Evolutionary conservation across 2,888 invertebrate species (phyloP).

Genomic region (Ormia ochracea): DNA sequence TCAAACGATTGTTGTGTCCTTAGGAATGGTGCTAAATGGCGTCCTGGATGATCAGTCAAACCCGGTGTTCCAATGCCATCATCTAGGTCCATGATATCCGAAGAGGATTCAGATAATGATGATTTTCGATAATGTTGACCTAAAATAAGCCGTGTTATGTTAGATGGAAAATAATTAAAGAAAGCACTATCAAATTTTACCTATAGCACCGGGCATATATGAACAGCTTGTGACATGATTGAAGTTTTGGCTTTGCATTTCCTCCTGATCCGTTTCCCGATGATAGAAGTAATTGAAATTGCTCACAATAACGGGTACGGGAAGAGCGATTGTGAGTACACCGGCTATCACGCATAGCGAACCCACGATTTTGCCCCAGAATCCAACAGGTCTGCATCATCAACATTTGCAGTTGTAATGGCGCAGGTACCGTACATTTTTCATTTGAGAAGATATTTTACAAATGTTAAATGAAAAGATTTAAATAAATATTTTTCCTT

Average conservation of each 20-base stretch:
- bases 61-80: conserved; percentile 83
- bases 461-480: conserved; percentile 48
- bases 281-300: conserved; percentile 99
- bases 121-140: conserved; percentile 93
- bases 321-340: conserved; percentile 98
- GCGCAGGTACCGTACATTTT: conserved; percentile 15
- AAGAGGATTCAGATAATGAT: conserved; percentile 91
- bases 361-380: conserved; percentile 99
- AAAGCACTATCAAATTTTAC: no score
- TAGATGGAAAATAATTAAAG: no score
- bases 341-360: conserved; percentile 99
- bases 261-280: conserved; percentile 99
- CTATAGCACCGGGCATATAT: conserved; percentile 95
- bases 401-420: conserved; percentile 4
- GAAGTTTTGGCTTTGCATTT: conserved; percentile 99
- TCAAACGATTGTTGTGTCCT: conserved; percentile 76
- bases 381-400: conserved; percentile 91
- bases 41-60: conserved; percentile 77
- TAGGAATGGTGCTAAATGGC: conserved; percentile 77
- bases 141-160: no score
- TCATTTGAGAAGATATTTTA: conserved; percentile 39
- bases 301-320: conserved; percentile 99
- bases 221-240: conserved; percentile 98
- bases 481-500: conserved; percentile 40
- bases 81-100: conserved; percentile 94